Evolutionary conservation across 2,113 vertebrate species (phyloP).

Genomic region (Ceyx cyanopectus): DNA sequence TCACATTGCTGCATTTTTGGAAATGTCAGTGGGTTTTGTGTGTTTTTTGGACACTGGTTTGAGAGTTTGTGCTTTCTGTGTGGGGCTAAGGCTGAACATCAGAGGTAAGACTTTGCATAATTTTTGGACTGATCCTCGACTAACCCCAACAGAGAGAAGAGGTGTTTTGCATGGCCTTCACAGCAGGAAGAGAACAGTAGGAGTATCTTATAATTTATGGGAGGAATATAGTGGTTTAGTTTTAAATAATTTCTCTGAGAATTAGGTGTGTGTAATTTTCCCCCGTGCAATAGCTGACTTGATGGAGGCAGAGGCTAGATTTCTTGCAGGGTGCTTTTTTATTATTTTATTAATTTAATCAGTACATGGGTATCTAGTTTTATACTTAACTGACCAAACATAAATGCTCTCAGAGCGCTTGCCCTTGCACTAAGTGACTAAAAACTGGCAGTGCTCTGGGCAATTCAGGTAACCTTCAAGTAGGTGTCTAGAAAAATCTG

Average conservation of each 20-base stretch:
- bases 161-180: not conserved
- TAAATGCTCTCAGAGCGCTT: not conserved
- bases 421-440: not conserved
- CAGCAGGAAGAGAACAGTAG: not conserved
- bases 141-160: not conserved
- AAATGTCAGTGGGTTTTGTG: not conserved
- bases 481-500: not conserved
- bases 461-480: not conserved
- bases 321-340: not conserved
- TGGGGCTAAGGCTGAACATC: not conserved
- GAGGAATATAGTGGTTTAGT: not conserved
- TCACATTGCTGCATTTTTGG: fast-evolving
- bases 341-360: not conserved
- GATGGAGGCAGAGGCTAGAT: not conserved
- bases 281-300: not conserved
- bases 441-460: not conserved
- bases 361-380: not conserved
- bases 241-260: not conserved
- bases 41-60: not conserved
- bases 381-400: not conserved
- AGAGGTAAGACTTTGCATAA: not conserved
- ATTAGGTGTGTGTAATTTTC: not conserved
- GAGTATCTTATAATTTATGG: not conserved
- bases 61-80: not conserved
- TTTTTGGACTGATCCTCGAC: not conserved